Evolutionary conservation across 2,797 vertebrate species (phyloP), one percentile per base, ranked within the genome.

Genomic region (Pipistrellus pygmaeus): DNA sequence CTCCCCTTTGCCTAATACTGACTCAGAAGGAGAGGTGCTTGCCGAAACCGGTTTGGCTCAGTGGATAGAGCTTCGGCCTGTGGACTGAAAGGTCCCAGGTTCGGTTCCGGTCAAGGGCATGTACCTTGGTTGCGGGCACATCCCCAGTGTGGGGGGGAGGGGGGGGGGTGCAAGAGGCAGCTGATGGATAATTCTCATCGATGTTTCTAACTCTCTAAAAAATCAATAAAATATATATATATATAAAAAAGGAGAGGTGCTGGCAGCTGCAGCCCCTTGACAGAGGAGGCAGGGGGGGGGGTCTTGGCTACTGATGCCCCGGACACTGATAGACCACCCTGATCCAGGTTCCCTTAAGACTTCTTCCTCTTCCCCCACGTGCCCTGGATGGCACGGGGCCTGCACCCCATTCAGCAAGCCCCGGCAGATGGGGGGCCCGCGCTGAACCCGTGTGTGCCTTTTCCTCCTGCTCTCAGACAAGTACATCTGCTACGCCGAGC

Each of bases 401-500:
- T 2, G 0, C 4, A 2, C 48, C 73, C 32, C 18, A 0, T 5
- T 30, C 51, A 6, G 13, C 8, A 35, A n/a, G 80, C 14, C 0
- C 13, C 46, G 7, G 4, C 13, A 8, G 48, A 20, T 2, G 5
- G 21, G 51, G 1, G 25, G 32, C 38, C 71, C 46, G 15, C 1
- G 10, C 68, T 35, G 23, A 72, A 12, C 9, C 15, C 18, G 5
- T 27, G 11, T 76, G 35, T 2, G 38, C 1, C 3, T 15, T 93
- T 73, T 30, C 66, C 88, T 75, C 64, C 81, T 27, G 48, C 92
- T 94, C 94, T 46, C 97, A 99, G 99, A 98, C 64, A 99, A 99
- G 96, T 99, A 99, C 90, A 99, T 99, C 98, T 99, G 99, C 97
- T 99, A 99, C 0, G 99, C 99, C 0, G 99, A 99, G 92, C 99